Evolutionary conservation across 2,797 vertebrate genomes (phyloP).

Genomic region (Syngnathus acus): DNA sequence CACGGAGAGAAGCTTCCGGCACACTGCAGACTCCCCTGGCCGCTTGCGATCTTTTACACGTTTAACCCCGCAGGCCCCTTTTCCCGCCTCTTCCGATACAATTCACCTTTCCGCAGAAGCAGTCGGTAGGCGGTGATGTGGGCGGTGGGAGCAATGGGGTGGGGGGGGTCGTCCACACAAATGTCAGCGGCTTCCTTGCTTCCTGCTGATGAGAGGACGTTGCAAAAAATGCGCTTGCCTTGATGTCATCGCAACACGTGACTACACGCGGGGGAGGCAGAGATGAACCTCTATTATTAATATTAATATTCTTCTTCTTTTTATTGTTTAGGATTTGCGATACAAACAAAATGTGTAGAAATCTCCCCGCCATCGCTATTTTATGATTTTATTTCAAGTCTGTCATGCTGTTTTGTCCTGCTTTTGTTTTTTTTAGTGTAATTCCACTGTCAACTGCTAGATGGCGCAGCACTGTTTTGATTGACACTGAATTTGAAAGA

Average conservation of each 20-base stretch:
- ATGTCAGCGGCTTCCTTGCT: neutral
- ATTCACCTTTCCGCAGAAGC: neutral
- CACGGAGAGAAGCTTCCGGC: conserved; percentile 1
- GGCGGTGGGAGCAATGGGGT: no score
- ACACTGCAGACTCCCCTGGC: neutral
- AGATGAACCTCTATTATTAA: neutral
- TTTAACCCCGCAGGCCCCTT: neutral
- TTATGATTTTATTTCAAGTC: no score
- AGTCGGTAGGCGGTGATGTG: neutral
- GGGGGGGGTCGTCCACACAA: neutral
- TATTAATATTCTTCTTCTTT: neutral
- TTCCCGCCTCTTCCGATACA: neutral
- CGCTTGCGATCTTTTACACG: neutral
- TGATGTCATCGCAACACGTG: neutral
- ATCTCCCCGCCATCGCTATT: no score
- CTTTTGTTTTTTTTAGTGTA: no score
- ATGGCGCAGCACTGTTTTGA: no score
- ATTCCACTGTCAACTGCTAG: no score
- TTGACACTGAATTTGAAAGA: no score
- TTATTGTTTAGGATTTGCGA: neutral
- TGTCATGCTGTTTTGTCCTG: no score
- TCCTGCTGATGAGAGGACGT: neutral
- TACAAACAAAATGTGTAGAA: no score
- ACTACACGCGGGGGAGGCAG: neutral
- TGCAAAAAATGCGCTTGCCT: neutral